Evolutionary conservation across 2,888 invertebrate genomes (phyloP).

Genomic region (Nephrotoma flavescens): DNA sequence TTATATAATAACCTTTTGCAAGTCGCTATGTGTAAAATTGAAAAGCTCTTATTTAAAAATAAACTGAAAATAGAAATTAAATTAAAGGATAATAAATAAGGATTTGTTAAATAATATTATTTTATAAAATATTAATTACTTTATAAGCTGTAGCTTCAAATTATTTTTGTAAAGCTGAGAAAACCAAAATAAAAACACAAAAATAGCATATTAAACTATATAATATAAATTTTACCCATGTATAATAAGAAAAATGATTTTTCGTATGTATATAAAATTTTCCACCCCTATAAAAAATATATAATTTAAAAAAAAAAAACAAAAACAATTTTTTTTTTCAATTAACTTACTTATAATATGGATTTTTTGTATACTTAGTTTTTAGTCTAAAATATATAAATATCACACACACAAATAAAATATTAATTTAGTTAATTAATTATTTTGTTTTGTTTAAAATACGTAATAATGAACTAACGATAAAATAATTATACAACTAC

Average conservation of each 20-base stretch:
- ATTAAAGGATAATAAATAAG: neutral
- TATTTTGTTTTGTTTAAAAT: neutral
- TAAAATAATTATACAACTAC: neutral
- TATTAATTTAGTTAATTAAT: neutral
- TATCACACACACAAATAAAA: neutral
- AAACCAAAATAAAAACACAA: neutral
- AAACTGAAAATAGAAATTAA: neutral
- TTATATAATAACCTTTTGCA: neutral
- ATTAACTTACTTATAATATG: neutral
- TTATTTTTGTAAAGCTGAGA: neutral
- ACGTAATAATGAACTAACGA: neutral
- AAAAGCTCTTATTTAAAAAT: neutral
- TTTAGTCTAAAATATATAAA: neutral
- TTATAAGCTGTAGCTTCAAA: neutral
- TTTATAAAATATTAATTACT: neutral
- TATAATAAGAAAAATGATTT: neutral
- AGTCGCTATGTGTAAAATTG: neutral
- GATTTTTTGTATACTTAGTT: neutral
- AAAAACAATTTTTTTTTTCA: neutral
- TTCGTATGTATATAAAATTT: neutral
- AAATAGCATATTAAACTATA: neutral
- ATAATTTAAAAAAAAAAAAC: neutral
- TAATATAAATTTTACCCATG: neutral
- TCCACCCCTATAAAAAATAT: neutral
- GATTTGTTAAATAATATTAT: neutral